Evolutionary conservation across 2,113 vertebrate genomes (phyloP), one percentile per base, ranked within the genome.

Genomic region (Oncorhynchus gorbuscha): DNA sequence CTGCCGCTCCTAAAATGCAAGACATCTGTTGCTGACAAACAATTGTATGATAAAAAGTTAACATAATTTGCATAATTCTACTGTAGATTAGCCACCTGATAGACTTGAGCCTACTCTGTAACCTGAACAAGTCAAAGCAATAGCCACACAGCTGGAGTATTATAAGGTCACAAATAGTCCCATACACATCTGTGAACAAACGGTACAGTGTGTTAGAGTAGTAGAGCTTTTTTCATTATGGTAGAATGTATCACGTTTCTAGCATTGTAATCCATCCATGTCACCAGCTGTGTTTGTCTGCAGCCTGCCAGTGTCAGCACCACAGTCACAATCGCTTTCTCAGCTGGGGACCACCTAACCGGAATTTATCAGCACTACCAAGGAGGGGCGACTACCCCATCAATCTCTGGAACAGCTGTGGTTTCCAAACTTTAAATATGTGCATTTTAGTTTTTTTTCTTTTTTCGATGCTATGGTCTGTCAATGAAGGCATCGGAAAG

Each of bases 271-370:
- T 86, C 74, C 75, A 79, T 84, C 73, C 77, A 55, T 66, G 81
- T 80, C 75, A 59, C 22, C 16, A 30, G 28, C 58, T n/a, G 22
- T 13, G 78, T 26, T 69, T 18, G 45, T 74, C 69, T 69, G 69
- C 51, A 65, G 78, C 75, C 75, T 74, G 72, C 30, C n/a, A 35
- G 72, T 77, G 79, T 66, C 74, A 69, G 35, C 77, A 72, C 58
- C 73, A 71, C 76, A 84, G 85, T 84, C 83, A 82, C 82, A 76
- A 86, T 85, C 84, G 73, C 61, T 49, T 61, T 24, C 16, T 18
- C 35, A 65, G 49, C 67, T 61, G 48, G 66, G 51, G 74, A 70
- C 66, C 66, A 39, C 67, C 82, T 65, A 76, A 75, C 45, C 64
- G 78, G 69, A 74, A 75, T 76, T 79, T 71, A 73, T 75, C 32